A percentile compares a stretch with the other conserved stretches of the same genome.
These are phyloP conservation scores for Okamejei kenojei DNA, from an alignment of 2,797 vertebrate species.

Conservation along the genomic window DNA sequence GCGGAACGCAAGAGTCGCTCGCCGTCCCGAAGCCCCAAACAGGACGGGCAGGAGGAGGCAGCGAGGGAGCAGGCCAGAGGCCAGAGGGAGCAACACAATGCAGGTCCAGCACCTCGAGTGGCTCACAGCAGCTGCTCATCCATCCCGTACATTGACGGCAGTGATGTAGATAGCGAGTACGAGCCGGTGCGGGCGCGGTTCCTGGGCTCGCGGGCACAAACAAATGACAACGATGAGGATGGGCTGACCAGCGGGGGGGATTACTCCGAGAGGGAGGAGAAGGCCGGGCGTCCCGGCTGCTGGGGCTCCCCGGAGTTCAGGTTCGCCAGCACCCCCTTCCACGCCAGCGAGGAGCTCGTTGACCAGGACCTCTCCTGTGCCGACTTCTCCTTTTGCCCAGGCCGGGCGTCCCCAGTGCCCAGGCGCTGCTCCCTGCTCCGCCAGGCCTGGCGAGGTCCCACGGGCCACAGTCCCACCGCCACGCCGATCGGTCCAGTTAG, in stretches of 20 bases:
- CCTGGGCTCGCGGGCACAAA: conserved; percentile 64
- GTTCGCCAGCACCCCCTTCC: conserved; percentile 55
- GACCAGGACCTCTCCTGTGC: conserved; percentile 54
- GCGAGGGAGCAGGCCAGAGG: conserved; percentile 61
- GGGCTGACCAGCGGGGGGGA: conserved; percentile 58
- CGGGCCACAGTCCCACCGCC: conserved; percentile 57
- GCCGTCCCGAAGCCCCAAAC: conserved; percentile 57
- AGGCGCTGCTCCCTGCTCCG: conserved; percentile 65
- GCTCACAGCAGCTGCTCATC: conserved; percentile 70
- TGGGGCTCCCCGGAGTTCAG: conserved; percentile 59
- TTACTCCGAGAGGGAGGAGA: conserved; percentile 58
- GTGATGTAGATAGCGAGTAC: conserved; percentile 75
- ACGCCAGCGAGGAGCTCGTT: conserved; percentile 60
- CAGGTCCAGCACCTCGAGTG: conserved; percentile 84
- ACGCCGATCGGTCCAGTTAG: conserved; percentile 56
- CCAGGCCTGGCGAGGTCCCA: conserved; percentile 55
- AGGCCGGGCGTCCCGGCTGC: conserved; percentile 47
- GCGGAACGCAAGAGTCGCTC: conserved; percentile 51
- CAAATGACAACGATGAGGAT: conserved; percentile 68
- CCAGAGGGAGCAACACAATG: conserved; percentile 70
- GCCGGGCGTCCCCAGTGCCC: conserved; percentile 61
- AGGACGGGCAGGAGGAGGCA: conserved; percentile 51
- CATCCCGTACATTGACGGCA: conserved; percentile 77
- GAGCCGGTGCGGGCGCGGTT: conserved; percentile 63
- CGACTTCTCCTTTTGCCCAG: conserved; percentile 58